Evolutionary conservation across 2,888 invertebrate genomes (phyloP).

Genomic region (Chydorus sphaericus): DNA sequence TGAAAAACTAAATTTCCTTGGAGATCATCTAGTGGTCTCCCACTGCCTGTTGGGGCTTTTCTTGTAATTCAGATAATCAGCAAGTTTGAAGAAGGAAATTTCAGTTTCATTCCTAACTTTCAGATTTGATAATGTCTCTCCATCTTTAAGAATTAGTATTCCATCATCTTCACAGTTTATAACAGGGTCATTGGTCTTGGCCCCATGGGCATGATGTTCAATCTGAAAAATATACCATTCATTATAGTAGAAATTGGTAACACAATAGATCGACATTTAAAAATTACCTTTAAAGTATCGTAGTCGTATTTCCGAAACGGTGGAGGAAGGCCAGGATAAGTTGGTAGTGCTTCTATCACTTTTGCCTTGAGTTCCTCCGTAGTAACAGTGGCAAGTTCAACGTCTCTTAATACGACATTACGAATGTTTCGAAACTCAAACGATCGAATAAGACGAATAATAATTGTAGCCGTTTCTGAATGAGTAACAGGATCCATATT

Average conservation of each 20-base stretch:
- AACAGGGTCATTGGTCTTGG: constrained; percentile 28
- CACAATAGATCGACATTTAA: not conserved
- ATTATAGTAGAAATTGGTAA: not conserved
- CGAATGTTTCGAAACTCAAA: constrained; percentile 28
- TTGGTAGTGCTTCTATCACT: constrained; percentile 20
- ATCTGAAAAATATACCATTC: constrained; percentile 17
- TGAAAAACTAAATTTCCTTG: too few relatives aligned
- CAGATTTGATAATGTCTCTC: constrained; percentile 21
- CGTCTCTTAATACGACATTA: constrained; percentile 24
- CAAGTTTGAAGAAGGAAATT: constrained; percentile 26
- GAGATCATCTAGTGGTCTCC: too few relatives aligned
- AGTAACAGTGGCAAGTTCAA: constrained; percentile 20
- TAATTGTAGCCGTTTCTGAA: constrained; percentile 18
- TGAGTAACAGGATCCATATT: too few relatives aligned
- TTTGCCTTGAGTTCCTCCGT: constrained; percentile 22
- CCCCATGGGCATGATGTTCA: constrained; percentile 26
- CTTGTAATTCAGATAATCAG: constrained; percentile 23
- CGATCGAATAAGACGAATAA: constrained; percentile 26
- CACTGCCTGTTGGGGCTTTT: too few relatives aligned
- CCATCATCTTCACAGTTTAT: constrained; percentile 27
- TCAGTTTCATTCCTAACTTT: constrained; percentile 27
- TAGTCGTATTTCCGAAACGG: constrained; percentile 25
- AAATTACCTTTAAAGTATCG: constrained; percentile 26
- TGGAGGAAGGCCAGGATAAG: constrained; percentile 22
- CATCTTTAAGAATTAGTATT: constrained; percentile 22